Conservation (phyloP, 1,140 invertebrate genomes). For the Aphidius ervi region DNA sequence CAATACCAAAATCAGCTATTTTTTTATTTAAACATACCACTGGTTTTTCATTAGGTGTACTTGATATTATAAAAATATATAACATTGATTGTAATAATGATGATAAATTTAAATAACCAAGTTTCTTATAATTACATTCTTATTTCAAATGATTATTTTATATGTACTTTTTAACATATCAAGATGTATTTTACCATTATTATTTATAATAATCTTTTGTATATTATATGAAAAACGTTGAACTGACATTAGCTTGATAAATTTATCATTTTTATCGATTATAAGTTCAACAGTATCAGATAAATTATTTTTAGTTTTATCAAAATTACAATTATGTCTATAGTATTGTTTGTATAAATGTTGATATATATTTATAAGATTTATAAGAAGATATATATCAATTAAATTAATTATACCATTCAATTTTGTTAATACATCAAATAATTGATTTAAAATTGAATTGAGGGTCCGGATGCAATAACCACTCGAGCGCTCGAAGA, state of each 20-base stretch:
- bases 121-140: conserved; percentile 54
- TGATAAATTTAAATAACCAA: conserved; percentile 54
- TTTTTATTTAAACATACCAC: conserved; percentile 50
- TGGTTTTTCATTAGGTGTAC: conserved; percentile 44
- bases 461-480: no score
- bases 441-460: conserved; percentile 56
- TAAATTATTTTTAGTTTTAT: conserved; percentile 52
- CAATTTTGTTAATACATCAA: conserved; percentile 56
- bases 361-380: conserved; percentile 50
- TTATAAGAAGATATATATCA: conserved; percentile 36
- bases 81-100: conserved; percentile 57
- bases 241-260: conserved; percentile 56
- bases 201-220: conserved; percentile 55
- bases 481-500: no score
- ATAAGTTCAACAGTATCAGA: conserved; percentile 44
- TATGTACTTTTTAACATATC: conserved; percentile 57
- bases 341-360: conserved; percentile 52
- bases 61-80: conserved; percentile 54
- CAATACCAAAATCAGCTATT: conserved; percentile 42
- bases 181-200: conserved; percentile 54
- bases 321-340: conserved; percentile 48
- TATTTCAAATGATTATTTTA: conserved; percentile 54
- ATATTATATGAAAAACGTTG: conserved; percentile 60
- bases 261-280: conserved; percentile 36
- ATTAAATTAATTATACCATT: conserved; percentile 52